phyloP scores from a whole-genome alignment of 2,113 vertebrate species.

The Mirounga angustirostris region DNA sequence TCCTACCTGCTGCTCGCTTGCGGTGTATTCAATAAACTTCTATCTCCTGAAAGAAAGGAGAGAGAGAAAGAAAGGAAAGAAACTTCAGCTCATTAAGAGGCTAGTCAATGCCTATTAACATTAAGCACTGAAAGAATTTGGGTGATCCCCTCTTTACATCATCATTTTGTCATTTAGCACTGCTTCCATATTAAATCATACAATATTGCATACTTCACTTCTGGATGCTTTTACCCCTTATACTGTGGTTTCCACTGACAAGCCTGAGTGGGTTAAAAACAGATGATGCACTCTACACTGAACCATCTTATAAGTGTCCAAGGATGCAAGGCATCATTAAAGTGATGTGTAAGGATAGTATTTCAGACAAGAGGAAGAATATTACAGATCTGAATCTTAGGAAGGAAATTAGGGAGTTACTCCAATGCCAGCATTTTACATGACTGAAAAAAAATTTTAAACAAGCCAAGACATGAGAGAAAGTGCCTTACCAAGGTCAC shows the following conservation, averaged over 20 bases:
- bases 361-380: neutral
- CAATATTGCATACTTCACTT: neutral
- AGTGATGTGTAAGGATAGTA: neutral
- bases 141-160: neutral
- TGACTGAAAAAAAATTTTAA: conserved; percentile 24
- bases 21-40: neutral
- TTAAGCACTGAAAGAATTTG: neutral
- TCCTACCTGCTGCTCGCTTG: neutral
- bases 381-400: neutral
- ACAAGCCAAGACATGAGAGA: neutral
- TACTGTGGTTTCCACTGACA: neutral
- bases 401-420: conserved; percentile 50
- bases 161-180: neutral
- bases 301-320: neutral
- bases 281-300: neutral
- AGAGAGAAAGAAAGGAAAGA: neutral
- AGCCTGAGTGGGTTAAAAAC: neutral
- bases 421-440: neutral
- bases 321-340: neutral
- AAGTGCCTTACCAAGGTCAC: conserved; percentile 29
- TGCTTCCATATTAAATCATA: neutral
- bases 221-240: neutral
- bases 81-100: conserved; percentile 29
- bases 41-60: too few relatives aligned
- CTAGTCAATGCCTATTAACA: neutral